phyloP scores from a whole-genome alignment of 2,113 vertebrate species.

The Laticauda laticaudata region DNA sequence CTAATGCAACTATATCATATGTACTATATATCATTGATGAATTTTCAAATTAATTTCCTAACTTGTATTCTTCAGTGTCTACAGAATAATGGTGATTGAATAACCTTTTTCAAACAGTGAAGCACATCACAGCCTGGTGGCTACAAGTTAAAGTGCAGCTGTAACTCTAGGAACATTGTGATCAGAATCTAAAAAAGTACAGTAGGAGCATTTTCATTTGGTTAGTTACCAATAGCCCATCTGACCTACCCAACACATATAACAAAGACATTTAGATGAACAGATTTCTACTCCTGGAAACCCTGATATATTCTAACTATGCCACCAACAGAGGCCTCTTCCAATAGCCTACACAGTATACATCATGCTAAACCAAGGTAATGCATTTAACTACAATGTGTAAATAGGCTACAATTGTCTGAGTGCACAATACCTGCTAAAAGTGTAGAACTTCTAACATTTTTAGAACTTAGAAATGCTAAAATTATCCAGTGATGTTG shows the following conservation, averaged over 20 bases:
- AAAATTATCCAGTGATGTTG: too few relatives aligned
- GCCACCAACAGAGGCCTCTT: background rate
- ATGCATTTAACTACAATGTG: background rate
- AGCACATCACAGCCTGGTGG: background rate
- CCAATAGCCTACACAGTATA: background rate
- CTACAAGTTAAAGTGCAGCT: background rate
- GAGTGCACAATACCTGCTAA: background rate
- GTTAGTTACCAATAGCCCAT: background rate
- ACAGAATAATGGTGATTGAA: background rate
- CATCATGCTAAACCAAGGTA: background rate
- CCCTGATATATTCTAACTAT: background rate
- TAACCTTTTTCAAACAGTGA: constrained; percentile 17
- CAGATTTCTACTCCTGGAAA: background rate
- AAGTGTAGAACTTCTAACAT: background rate
- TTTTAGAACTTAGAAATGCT: background rate
- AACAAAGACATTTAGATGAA: background rate
- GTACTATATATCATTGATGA: background rate
- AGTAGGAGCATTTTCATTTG: background rate
- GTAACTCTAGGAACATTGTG: background rate
- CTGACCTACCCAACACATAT: background rate
- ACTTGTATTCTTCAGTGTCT: background rate
- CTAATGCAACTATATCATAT: background rate
- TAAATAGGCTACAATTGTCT: background rate
- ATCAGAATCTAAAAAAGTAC: background rate
- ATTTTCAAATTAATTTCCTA: background rate